Evolutionary conservation across 1,140 invertebrate genomes (phyloP).

Genomic region (Heliconius eleuchia): DNA sequence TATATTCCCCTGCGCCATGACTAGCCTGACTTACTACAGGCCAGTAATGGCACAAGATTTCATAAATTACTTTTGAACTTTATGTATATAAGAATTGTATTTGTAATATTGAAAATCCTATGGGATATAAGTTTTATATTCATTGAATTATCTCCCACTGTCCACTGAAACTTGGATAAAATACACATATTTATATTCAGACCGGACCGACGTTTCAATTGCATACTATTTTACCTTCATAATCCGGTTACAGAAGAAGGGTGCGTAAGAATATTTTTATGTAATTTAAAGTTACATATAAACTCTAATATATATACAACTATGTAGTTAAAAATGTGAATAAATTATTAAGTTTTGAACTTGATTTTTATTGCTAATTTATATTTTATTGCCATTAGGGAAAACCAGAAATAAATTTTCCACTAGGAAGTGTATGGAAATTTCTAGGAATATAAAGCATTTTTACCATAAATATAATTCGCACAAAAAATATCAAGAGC

Average conservation of each 20-base stretch:
- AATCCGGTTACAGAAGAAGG: constrained; percentile 71
- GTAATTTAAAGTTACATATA: constrained; percentile 38
- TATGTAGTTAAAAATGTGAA: no score
- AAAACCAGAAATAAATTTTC: neutral
- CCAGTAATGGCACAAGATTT: no score
- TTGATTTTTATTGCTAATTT: neutral
- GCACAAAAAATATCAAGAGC: constrained; percentile 27
- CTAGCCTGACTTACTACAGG: no score
- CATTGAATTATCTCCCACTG: constrained; percentile 23
- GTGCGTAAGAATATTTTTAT: constrained; percentile 52
- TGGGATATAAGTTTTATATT: constrained; percentile 24
- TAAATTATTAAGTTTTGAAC: no score
- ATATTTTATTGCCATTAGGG: neutral
- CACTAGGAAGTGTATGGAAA: neutral
- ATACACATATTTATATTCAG: constrained; percentile 72
- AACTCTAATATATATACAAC: no score
- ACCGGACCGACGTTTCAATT: constrained; percentile 73
- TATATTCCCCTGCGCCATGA: no score
- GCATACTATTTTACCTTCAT: constrained; percentile 61
- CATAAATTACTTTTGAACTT: neutral
- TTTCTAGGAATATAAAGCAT: neutral
- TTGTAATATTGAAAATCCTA: neutral
- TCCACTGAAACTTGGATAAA: constrained; percentile 47
- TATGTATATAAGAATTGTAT: neutral
- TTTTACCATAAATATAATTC: neutral